A percentile compares a stretch with the other conserved stretches of the same genome.
Conservation (phyloP, 1,140 invertebrate species). For the Plutomurus gul region DNA sequence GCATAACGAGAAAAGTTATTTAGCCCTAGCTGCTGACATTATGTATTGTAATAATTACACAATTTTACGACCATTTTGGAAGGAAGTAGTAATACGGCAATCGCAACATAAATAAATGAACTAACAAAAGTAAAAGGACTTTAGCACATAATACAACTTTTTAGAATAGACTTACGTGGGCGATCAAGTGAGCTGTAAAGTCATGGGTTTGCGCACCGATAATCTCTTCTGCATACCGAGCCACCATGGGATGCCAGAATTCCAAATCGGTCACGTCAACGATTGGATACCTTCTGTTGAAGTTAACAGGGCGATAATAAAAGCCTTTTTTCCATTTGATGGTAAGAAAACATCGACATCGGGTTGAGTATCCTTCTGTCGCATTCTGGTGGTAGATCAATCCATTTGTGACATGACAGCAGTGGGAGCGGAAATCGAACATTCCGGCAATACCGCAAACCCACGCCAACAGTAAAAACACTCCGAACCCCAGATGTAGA, state of each 20-base stretch:
- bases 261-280: neutral
- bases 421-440: neutral
- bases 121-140: too few relatives aligned
- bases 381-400: neutral
- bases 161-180: neutral
- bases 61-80: too few relatives aligned
- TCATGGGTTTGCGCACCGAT: neutral
- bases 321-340: neutral
- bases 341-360: neutral
- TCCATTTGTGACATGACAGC: neutral
- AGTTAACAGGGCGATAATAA: neutral
- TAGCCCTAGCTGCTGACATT: too few relatives aligned
- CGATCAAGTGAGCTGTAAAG: neutral
- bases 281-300: neutral
- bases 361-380: neutral
- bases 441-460: neutral
- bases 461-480: neutral
- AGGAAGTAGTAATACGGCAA: too few relatives aligned
- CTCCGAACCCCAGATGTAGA: neutral
- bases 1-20: too few relatives aligned
- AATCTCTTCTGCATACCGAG: neutral
- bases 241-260: neutral
- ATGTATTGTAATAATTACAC: too few relatives aligned
- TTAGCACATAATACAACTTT: neutral
- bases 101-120: too few relatives aligned